A percentile compares a stretch with the other conserved stretches of the same genome.
phyloP scores from a whole-genome alignment of 2,888 invertebrate species.

The Ophion ventricosus region DNA sequence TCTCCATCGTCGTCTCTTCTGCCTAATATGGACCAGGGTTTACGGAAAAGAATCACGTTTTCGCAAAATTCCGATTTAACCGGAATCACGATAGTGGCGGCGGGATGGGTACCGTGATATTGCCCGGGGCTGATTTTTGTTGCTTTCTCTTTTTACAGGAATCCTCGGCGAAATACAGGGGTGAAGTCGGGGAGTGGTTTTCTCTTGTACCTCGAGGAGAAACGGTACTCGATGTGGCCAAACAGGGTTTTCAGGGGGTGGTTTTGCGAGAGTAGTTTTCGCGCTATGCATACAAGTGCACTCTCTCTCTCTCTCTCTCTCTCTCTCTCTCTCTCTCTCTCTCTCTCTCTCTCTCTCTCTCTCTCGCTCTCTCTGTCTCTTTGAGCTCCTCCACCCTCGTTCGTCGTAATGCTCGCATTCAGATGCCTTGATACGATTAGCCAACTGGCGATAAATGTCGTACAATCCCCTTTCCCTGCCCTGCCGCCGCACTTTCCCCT shows the following conservation, averaged over 20 bases:
- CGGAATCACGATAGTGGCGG: constrained; percentile 48
- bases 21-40: constrained; percentile 30
- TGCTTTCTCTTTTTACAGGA: constrained; percentile 13
- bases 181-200: constrained; percentile 62
- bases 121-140: constrained; percentile 31
- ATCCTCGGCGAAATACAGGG: constrained; percentile 30
- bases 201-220: constrained; percentile 61
- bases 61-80: constrained; percentile 63
- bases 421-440: constrained; percentile 77
- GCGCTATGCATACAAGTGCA: constrained; percentile 68
- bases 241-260: constrained; percentile 36
- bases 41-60: constrained; percentile 66
- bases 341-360: background rate
- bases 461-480: constrained; percentile 30
- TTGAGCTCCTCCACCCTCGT: constrained; percentile 23
- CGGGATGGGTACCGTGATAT: constrained; percentile 42
- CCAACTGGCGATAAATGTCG: constrained; percentile 74
- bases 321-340: background rate
- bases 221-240: constrained; percentile 34
- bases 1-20: constrained; percentile 5
- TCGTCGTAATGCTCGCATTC: constrained; percentile 73
- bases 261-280: constrained; percentile 47
- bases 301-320: constrained; percentile 55
- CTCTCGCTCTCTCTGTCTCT: background rate
- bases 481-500: background rate